Conservation (phyloP, 1,140 invertebrate species). For the Idris sp. region DNA sequence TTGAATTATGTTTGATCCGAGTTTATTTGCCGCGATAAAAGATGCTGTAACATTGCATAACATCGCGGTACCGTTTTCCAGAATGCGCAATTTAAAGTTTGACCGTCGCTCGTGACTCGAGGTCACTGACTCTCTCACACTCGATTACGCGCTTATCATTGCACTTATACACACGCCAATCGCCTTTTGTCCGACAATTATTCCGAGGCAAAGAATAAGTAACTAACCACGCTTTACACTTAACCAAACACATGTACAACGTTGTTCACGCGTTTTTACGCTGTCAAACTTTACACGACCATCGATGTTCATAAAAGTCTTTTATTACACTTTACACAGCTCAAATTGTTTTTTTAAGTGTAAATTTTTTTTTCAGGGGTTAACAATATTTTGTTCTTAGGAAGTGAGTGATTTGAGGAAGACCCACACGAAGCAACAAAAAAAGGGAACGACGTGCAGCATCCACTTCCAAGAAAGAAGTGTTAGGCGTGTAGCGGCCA, state of each 20-base stretch:
- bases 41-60: conserved; percentile 38
- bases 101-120: conserved; percentile 40
- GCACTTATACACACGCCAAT: conserved; percentile 37
- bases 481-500: conserved; percentile 48
- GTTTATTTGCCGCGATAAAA: conserved; percentile 22
- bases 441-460: conserved; percentile 22
- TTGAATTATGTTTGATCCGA: conserved; percentile 21
- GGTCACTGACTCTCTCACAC: conserved; percentile 57
- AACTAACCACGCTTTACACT: conserved; percentile 18
- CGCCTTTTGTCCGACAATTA: conserved; percentile 34
- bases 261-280: background rate
- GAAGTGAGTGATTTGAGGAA: too few species aligned
- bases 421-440: conserved; percentile 46
- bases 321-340: too few species aligned
- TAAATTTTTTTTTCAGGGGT: too few species aligned
- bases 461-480: conserved; percentile 53
- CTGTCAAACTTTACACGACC: too few species aligned
- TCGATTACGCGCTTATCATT: conserved; percentile 48
- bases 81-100: conserved; percentile 61
- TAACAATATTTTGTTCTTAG: too few species aligned
- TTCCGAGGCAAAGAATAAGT: conserved; percentile 19
- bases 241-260: background rate
- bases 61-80: conserved; percentile 42
- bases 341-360: too few species aligned
- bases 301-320: too few species aligned